These are phyloP conservation scores for Oligia fasciuncula DNA, from an alignment of 2,888 invertebrate genomes.

Conservation along the genomic window DNA sequence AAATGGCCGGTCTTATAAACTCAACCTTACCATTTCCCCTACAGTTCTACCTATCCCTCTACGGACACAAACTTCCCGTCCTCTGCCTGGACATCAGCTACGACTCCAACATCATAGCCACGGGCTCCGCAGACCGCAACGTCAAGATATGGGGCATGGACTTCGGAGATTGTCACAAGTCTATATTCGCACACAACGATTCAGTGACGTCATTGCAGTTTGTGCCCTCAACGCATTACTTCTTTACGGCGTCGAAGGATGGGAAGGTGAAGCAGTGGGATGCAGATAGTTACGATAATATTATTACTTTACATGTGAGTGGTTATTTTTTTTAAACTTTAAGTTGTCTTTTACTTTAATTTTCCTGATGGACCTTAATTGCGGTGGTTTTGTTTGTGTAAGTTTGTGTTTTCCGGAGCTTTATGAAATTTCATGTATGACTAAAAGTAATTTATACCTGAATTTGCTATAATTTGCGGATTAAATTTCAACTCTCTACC, in stretches of 20 bases:
- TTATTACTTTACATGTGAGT: constrained; percentile 95
- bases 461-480: no score
- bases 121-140: constrained; percentile 98
- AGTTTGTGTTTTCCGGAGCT: not conserved
- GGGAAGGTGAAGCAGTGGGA: constrained; percentile 99
- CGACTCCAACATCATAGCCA: constrained; percentile 96
- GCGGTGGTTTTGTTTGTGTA: not conserved
- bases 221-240: constrained; percentile 96
- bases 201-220: constrained; percentile 97
- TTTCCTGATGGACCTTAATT: not conserved
- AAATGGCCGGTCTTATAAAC: not conserved
- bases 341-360: not conserved
- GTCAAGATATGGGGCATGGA: constrained; percentile 99
- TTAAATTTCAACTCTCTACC: no score
- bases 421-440: not conserved
- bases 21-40: constrained; percentile 62
- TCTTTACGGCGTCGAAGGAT: constrained; percentile 98
- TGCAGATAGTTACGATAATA: constrained; percentile 96
- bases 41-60: constrained; percentile 97
- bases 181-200: constrained; percentile 98
- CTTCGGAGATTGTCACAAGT: constrained; percentile 99
- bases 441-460: not conserved
- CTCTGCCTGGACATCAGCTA: constrained; percentile 97
- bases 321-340: not conserved
- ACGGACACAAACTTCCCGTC: constrained; percentile 99